Base-by-base conservation (phyloP, 2,113 vertebrate genomes). In the Mohoua ochrocephala region DNA sequence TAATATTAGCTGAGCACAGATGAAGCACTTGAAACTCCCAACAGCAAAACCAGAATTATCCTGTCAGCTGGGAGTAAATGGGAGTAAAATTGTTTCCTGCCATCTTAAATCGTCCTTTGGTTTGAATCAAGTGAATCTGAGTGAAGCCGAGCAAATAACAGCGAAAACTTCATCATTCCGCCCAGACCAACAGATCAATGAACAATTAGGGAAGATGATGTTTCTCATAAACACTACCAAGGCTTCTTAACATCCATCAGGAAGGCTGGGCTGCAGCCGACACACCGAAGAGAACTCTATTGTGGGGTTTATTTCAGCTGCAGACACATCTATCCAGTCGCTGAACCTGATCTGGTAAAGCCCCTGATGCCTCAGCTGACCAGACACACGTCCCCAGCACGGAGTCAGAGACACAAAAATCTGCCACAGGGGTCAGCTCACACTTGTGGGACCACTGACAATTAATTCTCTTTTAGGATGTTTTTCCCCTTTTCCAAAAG, bases 121-220 rank as follows among this genome's bases (percentile, higher is more conserved):
- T 84, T 96, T 2, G 0, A 89, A 57, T 67, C 89, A 89, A 95
- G 90, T 0, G 3, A 80, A 90, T 45, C 77, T 6, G 37, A 95
- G 77, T 19, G 80, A 96, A 95, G 89, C 2, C 0, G 39, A 91
- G 82, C 65, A 88, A 91, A 67, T 68, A 95, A 93, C 54, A 69
- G 67, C 0, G 0, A 30, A 63, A 91, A 57, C 91, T 49, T 94
- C 76, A 83, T 84, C 54, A 50, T 67, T 87, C 91, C 22, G 11
- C 89, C 59, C 84, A 85, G 93, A 95, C 95, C 83, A 91, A 96
- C 95, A 89, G 93, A 96, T 96, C 97, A 93, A 89, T 93, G 96
- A 89, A 91, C 24, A 14, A 94, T 95, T 92, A 96, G 54, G 39
- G 63, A 76, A 77, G 84, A 79, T 76, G 49, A 93, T 83, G 60